These are phyloP conservation scores for Erythrolamprus reginae DNA, from an alignment of 2,113 vertebrate species.

Conservation along the genomic window DNA sequence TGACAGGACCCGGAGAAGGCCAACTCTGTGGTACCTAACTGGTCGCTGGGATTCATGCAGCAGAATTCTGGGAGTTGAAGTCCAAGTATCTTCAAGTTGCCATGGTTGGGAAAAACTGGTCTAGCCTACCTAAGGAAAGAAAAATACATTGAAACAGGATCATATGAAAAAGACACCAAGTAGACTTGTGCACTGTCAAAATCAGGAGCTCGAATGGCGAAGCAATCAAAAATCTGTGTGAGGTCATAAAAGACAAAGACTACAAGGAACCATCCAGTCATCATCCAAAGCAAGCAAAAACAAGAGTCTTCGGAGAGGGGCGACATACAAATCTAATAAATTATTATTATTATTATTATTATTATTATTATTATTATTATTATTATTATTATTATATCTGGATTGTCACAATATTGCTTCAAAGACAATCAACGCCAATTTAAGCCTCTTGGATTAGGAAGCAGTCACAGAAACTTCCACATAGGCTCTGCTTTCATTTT, in stretches of 20 bases:
- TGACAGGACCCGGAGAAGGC: too few relatives aligned
- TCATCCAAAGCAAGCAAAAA: not conserved
- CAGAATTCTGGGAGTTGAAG: too few relatives aligned
- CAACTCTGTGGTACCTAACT: too few relatives aligned
- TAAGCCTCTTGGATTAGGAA: not conserved
- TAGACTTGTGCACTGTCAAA: not conserved
- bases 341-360: too few relatives aligned
- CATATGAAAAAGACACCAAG: not conserved
- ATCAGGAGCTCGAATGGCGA: not conserved
- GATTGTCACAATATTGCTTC: not conserved
- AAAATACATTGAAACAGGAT: not conserved
- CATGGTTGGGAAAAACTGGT: too few relatives aligned
- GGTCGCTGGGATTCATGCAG: too few relatives aligned
- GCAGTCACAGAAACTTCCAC: not conserved
- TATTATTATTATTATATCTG: too few relatives aligned
- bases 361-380: too few relatives aligned
- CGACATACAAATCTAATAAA: too few relatives aligned
- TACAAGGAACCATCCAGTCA: not conserved
- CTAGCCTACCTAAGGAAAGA: not conserved
- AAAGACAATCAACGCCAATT: not conserved
- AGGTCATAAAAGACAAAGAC: not conserved
- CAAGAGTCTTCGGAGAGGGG: too few relatives aligned
- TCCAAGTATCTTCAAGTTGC: too few relatives aligned
- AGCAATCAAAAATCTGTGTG: not conserved
- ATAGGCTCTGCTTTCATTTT: not conserved